Conservation (phyloP, 2,113 vertebrate genomes). For the Entelurus aequoreus region DNA sequence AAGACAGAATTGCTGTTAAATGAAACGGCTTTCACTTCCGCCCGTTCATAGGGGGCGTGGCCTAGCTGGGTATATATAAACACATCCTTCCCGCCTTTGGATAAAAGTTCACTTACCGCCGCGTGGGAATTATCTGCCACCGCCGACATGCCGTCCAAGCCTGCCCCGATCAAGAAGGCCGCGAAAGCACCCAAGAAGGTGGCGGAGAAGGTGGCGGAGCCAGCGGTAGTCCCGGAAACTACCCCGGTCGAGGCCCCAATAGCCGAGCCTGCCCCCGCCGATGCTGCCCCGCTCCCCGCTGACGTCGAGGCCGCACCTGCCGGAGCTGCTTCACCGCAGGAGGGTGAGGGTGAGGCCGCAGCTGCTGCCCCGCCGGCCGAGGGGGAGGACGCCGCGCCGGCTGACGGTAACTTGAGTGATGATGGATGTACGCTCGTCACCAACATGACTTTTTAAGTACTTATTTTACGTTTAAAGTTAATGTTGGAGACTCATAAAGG, state of each 20-base stretch:
- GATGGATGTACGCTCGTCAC: no score
- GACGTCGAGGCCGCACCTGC: conserved; percentile 19
- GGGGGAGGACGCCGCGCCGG: conserved; percentile 43
- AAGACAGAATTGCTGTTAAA: neutral
- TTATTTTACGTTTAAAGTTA: no score
- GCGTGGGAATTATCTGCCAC: conserved; percentile 59
- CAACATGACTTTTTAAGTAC: no score
- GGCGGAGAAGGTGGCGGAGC: conserved; percentile 21
- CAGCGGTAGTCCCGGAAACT: conserved; percentile 26
- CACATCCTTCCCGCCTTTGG: conserved; percentile 34
- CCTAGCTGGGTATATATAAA: conserved; percentile 46
- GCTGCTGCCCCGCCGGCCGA: conserved; percentile 45
- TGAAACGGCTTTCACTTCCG: neutral
- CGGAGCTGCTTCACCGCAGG: neutral
- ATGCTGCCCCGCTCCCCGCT: conserved; percentile 5
- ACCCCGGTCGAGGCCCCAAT: conserved; percentile 10
- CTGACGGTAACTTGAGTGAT: conserved; percentile 45
- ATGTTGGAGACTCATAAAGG: no score
- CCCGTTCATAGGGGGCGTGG: conserved; percentile 46
- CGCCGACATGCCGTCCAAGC: conserved; percentile 64
- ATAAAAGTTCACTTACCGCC: conserved; percentile 38
- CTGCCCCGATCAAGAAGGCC: conserved; percentile 71
- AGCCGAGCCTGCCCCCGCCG: conserved; percentile 19
- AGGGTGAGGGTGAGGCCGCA: conserved; percentile 21
- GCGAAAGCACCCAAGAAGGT: conserved; percentile 59